Conservation (phyloP, 2,113 vertebrate genomes). For the Chamaetylas fuelleborni region DNA sequence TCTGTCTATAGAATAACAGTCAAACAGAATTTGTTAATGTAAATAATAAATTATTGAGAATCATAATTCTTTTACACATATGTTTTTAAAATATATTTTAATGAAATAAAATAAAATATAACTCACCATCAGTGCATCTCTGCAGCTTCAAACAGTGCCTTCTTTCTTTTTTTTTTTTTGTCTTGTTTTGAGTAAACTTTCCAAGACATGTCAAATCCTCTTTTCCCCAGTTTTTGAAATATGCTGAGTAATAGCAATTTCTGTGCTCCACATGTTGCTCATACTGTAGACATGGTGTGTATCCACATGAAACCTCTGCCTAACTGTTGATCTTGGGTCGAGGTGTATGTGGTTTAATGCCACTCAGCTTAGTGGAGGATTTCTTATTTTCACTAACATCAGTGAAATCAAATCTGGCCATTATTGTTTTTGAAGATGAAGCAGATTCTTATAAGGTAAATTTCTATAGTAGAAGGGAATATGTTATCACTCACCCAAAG, state of each 20-base stretch:
- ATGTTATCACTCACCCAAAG: neutral
- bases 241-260: neutral
- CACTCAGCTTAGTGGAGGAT: neutral
- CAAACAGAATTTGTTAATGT: slow-evolving; percentile 71
- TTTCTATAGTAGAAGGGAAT: neutral
- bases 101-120: slow-evolving; percentile 79
- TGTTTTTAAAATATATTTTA: slow-evolving; percentile 82
- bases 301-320: neutral
- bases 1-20: slow-evolving; percentile 60
- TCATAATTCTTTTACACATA: slow-evolving; percentile 80
- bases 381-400: neutral
- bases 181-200: neutral
- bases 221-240: neutral
- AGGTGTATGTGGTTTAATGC: neutral
- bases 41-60: slow-evolving; percentile 87
- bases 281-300: neutral
- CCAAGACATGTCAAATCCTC: neutral
- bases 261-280: neutral
- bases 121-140: slow-evolving; percentile 35
- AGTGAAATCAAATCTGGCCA: neutral
- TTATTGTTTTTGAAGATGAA: neutral
- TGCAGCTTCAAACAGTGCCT: neutral
- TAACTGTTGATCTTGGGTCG: neutral
- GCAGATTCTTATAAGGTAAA: neutral
- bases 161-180: neutral